Percentiles rank a stretch among this genome's conserved stretches.
Evolutionary conservation across 2,888 invertebrate species (phyloP).

Genomic region (Cantharis rustica): DNA sequence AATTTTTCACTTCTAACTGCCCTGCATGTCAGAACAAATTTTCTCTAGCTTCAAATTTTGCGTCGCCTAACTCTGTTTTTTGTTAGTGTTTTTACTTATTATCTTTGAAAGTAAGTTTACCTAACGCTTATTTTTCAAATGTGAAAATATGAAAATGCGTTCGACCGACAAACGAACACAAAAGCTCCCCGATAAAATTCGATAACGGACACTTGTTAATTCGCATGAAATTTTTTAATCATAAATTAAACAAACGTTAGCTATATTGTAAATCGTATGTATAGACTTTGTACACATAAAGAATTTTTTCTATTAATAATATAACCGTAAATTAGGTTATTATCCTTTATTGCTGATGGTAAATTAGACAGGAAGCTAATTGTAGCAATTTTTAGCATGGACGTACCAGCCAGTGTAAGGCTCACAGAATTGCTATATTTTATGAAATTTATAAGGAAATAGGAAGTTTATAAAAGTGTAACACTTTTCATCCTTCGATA

Average conservation of each 20-base stretch:
- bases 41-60: not conserved
- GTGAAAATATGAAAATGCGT: not conserved
- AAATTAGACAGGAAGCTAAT: slow-evolving; percentile 29
- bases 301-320: not conserved
- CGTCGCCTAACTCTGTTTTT: not conserved
- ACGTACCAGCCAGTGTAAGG: slow-evolving; percentile 28
- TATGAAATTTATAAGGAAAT: slow-evolving; percentile 15
- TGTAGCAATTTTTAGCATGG: slow-evolving; percentile 27
- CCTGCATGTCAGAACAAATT: slow-evolving; percentile 1
- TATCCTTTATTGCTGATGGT: slow-evolving; percentile 29
- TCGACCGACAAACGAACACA: not conserved
- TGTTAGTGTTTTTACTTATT: not conserved
- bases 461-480: slow-evolving; percentile 13
- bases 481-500: not conserved
- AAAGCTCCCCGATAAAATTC: slow-evolving; percentile 28
- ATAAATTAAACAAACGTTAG: not conserved
- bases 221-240: slow-evolving; percentile 33
- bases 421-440: slow-evolving; percentile 18
- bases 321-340: slow-evolving; percentile 25
- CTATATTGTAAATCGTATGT: not conserved
- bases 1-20: slow-evolving; percentile 4
- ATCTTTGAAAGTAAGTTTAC: not conserved
- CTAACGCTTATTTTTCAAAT: not conserved
- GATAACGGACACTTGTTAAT: slow-evolving; percentile 41
- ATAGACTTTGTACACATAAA: not conserved